These are phyloP conservation scores for Neoscelio sp. DNA, from an alignment of 2,888 invertebrate species.

Conservation along the genomic window DNA sequence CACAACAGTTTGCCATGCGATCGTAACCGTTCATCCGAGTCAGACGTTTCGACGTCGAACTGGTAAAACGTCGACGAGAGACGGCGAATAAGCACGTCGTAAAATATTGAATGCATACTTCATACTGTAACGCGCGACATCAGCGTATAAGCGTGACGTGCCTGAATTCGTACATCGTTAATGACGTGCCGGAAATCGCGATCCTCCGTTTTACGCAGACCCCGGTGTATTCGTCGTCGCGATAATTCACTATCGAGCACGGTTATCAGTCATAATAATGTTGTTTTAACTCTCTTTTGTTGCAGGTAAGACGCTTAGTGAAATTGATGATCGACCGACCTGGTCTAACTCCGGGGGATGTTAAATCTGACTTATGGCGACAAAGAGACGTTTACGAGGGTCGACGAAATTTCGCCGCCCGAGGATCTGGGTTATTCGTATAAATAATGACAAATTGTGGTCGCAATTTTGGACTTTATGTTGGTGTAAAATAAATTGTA, in stretches of 20 bases:
- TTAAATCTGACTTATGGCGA: conserved; percentile 52
- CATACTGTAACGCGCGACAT: conserved; percentile 12
- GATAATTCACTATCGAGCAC: too few species aligned
- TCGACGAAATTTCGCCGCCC: conserved; percentile 35
- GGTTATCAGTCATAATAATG: conserved; percentile 31
- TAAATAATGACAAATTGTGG: conserved; percentile 61
- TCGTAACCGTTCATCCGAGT: conserved; percentile 63
- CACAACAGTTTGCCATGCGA: conserved; percentile 56
- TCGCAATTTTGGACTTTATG: conserved; percentile 35
- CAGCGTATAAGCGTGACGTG: conserved; percentile 11
- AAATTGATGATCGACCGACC: conserved; percentile 50
- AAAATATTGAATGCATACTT: conserved; percentile 52
- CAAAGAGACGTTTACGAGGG: conserved; percentile 51
- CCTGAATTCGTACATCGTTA: conserved; percentile 8
- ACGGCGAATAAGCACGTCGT: conserved; percentile 42
- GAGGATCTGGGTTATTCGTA: conserved; percentile 37
- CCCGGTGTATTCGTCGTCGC: neutral
- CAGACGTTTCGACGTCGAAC: conserved; percentile 49
- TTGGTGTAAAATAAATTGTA: conserved; percentile 23
- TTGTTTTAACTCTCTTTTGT: conserved; percentile 44
- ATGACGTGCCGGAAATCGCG: conserved; percentile 1
- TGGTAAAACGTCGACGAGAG: conserved; percentile 18
- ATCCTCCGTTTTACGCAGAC: neutral
- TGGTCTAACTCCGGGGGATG: neutral
- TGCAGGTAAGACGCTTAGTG: conserved; percentile 51